Evolutionary conservation across 2,113 vertebrate species (phyloP).

Genomic region (Sisor rabdophorus): DNA sequence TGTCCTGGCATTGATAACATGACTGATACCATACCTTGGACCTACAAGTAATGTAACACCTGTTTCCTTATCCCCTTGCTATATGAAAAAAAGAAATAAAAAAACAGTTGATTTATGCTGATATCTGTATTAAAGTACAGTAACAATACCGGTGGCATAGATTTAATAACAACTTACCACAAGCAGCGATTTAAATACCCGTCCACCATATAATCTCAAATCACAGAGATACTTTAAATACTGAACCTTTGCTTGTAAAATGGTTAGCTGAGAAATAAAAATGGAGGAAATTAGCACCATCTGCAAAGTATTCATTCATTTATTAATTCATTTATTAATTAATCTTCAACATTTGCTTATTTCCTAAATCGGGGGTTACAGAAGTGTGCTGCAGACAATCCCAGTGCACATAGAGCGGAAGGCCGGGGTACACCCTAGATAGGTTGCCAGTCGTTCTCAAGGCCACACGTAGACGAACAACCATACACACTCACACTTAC

Average conservation of each 20-base stretch:
- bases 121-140: not conserved
- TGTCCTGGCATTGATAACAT: conserved; percentile 92
- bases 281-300: conserved; percentile 8
- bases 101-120: not conserved
- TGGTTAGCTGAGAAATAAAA: conserved; percentile 77
- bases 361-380: too few relatives aligned
- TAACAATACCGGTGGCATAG: not conserved
- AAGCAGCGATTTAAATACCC: conserved; percentile 88
- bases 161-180: conserved; percentile 72
- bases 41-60: conserved; percentile 89
- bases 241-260: conserved; percentile 95
- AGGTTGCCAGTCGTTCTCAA: too few relatives aligned
- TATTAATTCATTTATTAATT: too few relatives aligned
- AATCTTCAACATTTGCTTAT: too few relatives aligned
- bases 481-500: too few relatives aligned
- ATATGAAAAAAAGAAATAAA: not conserved
- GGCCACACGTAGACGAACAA: too few relatives aligned
- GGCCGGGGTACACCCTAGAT: too few relatives aligned
- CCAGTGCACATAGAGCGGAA: too few relatives aligned
- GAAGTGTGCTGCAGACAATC: too few relatives aligned
- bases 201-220: conserved; percentile 87
- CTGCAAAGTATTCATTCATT: not conserved
- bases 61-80: conserved; percentile 93
- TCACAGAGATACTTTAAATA: conserved; percentile 97
- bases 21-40: conserved; percentile 92